These are phyloP conservation scores for Oryctolagus cuniculus DNA, from an alignment of 2,113 vertebrate genomes.

Conservation along the genomic window mOryCun1.1 NC_091435.1:89848501-89849000, in stretches of 20 bases:
- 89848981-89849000: conserved; percentile 45
- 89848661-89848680: conserved; percentile 68
- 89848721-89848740: neutral
- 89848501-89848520: neutral
- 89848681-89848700: conserved; percentile 6
- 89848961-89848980: conserved; percentile 60
- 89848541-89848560: neutral
- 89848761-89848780: conserved; percentile 22
- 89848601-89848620: neutral
- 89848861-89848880: conserved; percentile 47
- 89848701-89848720: neutral
- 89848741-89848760: conserved; percentile 35
- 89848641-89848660: conserved; percentile 34
- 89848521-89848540: conserved; percentile 19
- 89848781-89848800: conserved; percentile 13
- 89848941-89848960: conserved; percentile 52
- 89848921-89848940: conserved; percentile 64
- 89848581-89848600: neutral
- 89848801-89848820: conserved; percentile 56
- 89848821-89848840: conserved; percentile 47
- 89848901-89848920: conserved; percentile 48
- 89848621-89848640: conserved; percentile 33
- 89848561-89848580: neutral
- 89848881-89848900: conserved; percentile 43
- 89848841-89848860: conserved; percentile 49